Base-by-base conservation (phyloP, 2,113 vertebrate genomes). In the Eidolon helvum region DNA sequence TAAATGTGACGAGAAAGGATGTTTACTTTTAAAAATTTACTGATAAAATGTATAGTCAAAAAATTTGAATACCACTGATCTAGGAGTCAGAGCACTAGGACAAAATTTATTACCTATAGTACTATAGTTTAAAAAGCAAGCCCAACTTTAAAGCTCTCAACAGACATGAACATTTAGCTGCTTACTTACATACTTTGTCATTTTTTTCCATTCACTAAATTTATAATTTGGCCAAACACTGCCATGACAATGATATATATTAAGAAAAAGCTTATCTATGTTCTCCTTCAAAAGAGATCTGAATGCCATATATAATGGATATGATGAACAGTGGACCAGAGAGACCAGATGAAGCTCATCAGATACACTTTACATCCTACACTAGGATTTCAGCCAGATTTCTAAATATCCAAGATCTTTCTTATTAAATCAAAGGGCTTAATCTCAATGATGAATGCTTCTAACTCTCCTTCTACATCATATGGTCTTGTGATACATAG, bases 361-460 rank as follows among this genome's bases (percentile, higher is more conserved):
- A 94, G n/a, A 94, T 75, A 95, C 85, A 87, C 35, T 91, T 75
- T 72, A 91, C 87, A 96, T 72, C 77, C 95, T 40, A 50, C n/a
- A 18, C 28, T 90, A 87, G 92, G 53, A 65, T 96, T 83, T 63
- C 68, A 97, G 5, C 40, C 0, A 0, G 53, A 63, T 66, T 65
- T 90, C 33, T 87, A 96, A 97, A 82, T 96, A 95, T 0, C 45
- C 24, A 91, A 97, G 84, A 96, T 93, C 19, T 40, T 83, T 96
- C 95, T 93, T 66, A 75, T 71, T 87, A 90, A 97, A 18, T 87
- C 84, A 57, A 78, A 24, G 71, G 65, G 4, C 57, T 97, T 94
- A 74, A 45, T 83, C 80, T 96, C 45, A 53, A 83, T 88, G 63
- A 96, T 82, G 50, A 96, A 87, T 28, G 69, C 24, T 59, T 94